Conservation (phyloP, 2,797 vertebrate genomes). For the Pristis pectinata region DNA sequence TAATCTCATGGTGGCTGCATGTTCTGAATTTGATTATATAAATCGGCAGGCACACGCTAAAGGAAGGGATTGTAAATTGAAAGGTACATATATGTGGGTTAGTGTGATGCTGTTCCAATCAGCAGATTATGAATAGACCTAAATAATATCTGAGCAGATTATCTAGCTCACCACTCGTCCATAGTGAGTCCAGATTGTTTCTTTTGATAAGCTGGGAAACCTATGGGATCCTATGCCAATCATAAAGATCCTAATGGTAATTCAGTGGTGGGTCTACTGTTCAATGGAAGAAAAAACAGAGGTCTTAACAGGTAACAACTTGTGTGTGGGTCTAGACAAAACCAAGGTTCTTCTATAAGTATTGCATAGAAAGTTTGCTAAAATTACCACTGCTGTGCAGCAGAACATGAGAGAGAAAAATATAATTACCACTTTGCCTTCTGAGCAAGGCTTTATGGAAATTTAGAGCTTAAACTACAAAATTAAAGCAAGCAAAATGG, state of each 20-base stretch:
- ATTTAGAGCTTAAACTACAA: not conserved
- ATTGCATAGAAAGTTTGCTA: not conserved
- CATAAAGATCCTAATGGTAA: not conserved
- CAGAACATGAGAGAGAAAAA: not conserved
- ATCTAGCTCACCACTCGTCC: not conserved
- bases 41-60: not conserved
- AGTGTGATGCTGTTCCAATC: not conserved
- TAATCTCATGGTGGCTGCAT: not conserved
- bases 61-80: not conserved
- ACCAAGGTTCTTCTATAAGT: not conserved
- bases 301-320: not conserved
- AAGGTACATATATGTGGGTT: not conserved
- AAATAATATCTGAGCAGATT: not conserved
- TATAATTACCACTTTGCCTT: not conserved
- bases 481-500: not conserved
- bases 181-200: not conserved
- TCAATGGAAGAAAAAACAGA: not conserved
- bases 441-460: not conserved
- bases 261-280: not conserved
- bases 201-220: not conserved
- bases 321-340: not conserved
- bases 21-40: not conserved
- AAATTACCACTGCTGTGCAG: not conserved
- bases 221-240: not conserved
- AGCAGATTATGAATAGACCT: not conserved